These are phyloP conservation scores for Andinoacara biseriatus DNA, from an alignment of 2,113 vertebrate genomes.

Conservation along the genomic window DNA sequence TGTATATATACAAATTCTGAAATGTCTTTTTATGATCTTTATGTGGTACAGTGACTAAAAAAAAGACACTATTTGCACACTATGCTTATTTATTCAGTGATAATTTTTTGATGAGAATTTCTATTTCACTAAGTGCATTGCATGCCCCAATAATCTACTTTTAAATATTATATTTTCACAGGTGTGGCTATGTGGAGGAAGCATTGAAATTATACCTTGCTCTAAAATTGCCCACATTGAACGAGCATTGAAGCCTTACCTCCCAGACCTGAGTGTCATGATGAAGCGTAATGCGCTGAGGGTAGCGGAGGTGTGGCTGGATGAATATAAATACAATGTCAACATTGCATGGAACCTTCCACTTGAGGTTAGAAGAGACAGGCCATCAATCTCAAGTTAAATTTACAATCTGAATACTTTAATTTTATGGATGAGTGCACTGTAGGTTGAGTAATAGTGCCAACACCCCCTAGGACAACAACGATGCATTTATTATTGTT, in stretches of 20 bases:
- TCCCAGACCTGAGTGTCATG: slow-evolving; percentile 45
- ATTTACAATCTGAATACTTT: not conserved
- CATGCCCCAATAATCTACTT: not conserved
- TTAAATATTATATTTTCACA: slow-evolving; percentile 41
- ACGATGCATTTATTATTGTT: not conserved
- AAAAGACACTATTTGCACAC: too few relatives aligned
- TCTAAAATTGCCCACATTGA: slow-evolving; percentile 83
- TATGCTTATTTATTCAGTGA: not conserved
- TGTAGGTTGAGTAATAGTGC: not conserved
- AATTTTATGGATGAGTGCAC: not conserved
- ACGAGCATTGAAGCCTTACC: slow-evolving; percentile 80
- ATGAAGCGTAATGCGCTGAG: slow-evolving; percentile 80
- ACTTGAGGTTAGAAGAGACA: slow-evolving; percentile 53
- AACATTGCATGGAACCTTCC: slow-evolving; percentile 83
- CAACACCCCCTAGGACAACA: not conserved
- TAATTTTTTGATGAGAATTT: not conserved
- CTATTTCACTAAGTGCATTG: not conserved
- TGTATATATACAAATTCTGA: too few relatives aligned
- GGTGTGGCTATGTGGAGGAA: slow-evolving; percentile 87
- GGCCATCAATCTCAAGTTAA: not conserved
- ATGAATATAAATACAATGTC: slow-evolving; percentile 83
- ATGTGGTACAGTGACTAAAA: too few relatives aligned
- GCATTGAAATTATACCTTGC: slow-evolving; percentile 83
- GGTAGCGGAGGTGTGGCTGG: slow-evolving; percentile 85
- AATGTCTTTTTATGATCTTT: too few relatives aligned